A percentile compares a stretch with the other conserved stretches of the same genome.
phyloP scores from a whole-genome alignment of 2,113 vertebrate species.

The Myiopsitta monachus region DNA sequence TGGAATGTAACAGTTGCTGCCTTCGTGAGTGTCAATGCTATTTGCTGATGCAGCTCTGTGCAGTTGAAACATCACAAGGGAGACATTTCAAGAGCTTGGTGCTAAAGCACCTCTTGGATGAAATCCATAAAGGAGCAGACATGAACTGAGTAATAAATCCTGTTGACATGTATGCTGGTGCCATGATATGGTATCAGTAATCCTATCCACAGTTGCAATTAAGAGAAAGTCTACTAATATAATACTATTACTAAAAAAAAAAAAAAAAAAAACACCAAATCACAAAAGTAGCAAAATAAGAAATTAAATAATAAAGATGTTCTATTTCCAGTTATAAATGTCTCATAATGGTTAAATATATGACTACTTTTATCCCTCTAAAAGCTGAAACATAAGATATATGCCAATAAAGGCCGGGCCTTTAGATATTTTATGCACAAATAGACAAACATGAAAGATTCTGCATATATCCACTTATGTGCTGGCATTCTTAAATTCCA shows the following conservation, averaged over 20 bases:
- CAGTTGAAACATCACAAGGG: conserved; percentile 63
- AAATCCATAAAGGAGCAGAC: conserved; percentile 68
- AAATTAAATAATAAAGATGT: background rate
- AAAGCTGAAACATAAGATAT: background rate
- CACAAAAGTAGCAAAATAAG: background rate
- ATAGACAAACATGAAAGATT: background rate
- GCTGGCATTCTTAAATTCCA: background rate
- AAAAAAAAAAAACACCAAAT: conserved; percentile 10
- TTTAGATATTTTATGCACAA: background rate
- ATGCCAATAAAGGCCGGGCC: background rate
- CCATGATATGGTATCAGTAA: conserved; percentile 58
- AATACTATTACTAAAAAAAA: conserved; percentile 22
- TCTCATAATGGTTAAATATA: background rate
- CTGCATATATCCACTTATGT: background rate
- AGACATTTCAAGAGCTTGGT: conserved; percentile 61
- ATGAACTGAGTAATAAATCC: conserved; percentile 71
- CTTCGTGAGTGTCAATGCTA: conserved; percentile 57
- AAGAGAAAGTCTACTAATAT: background rate
- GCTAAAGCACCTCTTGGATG: conserved; percentile 67
- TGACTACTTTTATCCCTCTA: background rate
- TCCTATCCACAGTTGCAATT: conserved; percentile 5
- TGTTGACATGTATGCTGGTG: conserved; percentile 32
- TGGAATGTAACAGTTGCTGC: conserved; percentile 72
- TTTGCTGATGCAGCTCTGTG: conserved; percentile 71
- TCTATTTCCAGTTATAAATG: background rate